phyloP scores from a whole-genome alignment of 2,113 vertebrate species.

The Prunella fulvescens region DNA sequence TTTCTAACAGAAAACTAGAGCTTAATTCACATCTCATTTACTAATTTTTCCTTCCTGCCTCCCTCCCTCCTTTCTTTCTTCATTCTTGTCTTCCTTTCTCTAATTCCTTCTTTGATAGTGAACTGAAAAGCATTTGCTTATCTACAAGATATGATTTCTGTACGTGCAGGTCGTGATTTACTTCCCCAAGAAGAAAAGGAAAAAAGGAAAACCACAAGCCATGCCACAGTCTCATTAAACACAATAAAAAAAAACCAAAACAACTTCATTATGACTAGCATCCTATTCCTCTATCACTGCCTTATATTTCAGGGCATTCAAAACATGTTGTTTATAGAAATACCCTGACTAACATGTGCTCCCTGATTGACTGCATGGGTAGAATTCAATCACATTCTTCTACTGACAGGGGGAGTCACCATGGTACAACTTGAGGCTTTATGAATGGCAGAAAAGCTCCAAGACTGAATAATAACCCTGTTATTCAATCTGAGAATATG shows the following conservation, averaged over 20 bases:
- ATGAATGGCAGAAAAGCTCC: slow-evolving; percentile 56
- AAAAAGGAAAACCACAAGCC: neutral
- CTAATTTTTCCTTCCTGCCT: neutral
- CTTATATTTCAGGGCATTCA: slow-evolving; percentile 50
- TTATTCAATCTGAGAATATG: slow-evolving; percentile 46
- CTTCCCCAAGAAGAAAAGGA: slow-evolving; percentile 2
- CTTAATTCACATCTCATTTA: neutral
- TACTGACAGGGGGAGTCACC: neutral
- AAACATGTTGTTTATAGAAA: slow-evolving; percentile 56
- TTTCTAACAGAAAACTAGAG: neutral
- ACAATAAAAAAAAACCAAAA: slow-evolving; percentile 4
- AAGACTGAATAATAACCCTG: slow-evolving; percentile 47
- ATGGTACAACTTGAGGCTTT: slow-evolving; percentile 39
- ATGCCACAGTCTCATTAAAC: slow-evolving; percentile 30
- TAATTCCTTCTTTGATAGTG: neutral
- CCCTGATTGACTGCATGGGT: slow-evolving; percentile 32
- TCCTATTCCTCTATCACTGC: slow-evolving; percentile 43
- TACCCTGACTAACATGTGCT: slow-evolving; percentile 8
- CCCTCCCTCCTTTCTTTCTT: neutral
- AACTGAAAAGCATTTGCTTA: neutral
- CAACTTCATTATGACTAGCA: slow-evolving; percentile 60
- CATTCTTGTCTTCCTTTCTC: neutral
- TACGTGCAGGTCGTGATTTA: slow-evolving; percentile 46
- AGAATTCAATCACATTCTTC: slow-evolving; percentile 48
- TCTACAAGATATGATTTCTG: neutral